Percentiles rank a stretch among this genome's conserved stretches.
phyloP scores from a whole-genome alignment of 30 jellyfish, hydroid and myxozoan species.

The Pelagia noctiluca region DNA sequence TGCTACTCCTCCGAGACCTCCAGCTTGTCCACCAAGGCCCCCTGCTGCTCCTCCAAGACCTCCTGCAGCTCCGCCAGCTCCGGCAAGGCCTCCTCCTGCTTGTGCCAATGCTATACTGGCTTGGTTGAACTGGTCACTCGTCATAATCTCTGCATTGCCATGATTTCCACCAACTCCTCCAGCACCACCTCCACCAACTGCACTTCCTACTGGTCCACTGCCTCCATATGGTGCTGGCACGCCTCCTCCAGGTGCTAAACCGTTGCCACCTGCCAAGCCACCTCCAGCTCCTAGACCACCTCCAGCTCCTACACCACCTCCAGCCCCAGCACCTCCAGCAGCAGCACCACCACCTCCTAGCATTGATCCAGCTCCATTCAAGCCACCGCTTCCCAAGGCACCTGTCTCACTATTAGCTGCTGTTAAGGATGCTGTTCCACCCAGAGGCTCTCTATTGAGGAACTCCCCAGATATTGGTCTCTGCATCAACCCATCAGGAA shows the following conservation, averaged over 20 bases:
- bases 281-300: conserved; percentile 53
- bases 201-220: conserved; percentile 67
- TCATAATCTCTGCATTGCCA: conserved; percentile 68
- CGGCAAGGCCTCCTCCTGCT: conserved; percentile 64
- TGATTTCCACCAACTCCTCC: conserved; percentile 58
- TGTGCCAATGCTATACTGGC: conserved; percentile 42
- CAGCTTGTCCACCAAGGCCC: conserved; percentile 29
- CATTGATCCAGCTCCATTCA: conserved; percentile 68
- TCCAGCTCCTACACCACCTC: conserved; percentile 60
- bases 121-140: conserved; percentile 73
- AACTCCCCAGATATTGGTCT: conserved; percentile 91
- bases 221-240: conserved; percentile 71
- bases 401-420: conserved; percentile 73
- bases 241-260: conserved; percentile 68
- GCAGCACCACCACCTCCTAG: conserved; percentile 64
- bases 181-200: conserved; percentile 57
- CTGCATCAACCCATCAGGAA: conserved; percentile 86
- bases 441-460: conserved; percentile 84
- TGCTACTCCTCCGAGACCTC: conserved; percentile 42
- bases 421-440: conserved; percentile 45
- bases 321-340: conserved; percentile 54
- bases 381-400: conserved; percentile 78
- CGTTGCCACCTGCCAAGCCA: conserved; percentile 43
- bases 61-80: conserved; percentile 26
- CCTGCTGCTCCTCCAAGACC: conserved; percentile 14